Conservation (phyloP, 2,888 invertebrate genomes). For the Dorcus parallelipipedus region DNA sequence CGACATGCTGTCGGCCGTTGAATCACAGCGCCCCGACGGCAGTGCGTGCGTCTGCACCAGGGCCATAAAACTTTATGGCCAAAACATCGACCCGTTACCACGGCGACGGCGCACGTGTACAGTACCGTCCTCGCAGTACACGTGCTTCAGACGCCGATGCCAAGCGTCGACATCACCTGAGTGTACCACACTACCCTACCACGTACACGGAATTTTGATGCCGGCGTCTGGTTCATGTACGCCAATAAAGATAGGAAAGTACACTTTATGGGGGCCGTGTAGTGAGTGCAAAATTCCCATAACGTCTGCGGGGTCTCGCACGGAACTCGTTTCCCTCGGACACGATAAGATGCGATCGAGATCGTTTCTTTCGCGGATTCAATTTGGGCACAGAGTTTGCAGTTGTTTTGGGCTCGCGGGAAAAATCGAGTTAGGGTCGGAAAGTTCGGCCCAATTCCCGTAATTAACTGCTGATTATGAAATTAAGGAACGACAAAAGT, state of each 20-base stretch:
- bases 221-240: conserved; percentile 12
- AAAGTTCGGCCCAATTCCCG: no score
- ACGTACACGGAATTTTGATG: background rate
- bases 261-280: no score
- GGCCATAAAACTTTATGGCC: conserved; percentile 51
- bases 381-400: no score
- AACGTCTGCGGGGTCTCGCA: no score
- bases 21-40: conserved; percentile 44
- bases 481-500: no score
- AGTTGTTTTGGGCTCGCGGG: no score
- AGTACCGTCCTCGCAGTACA: conserved; percentile 24
- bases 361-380: no score
- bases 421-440: no score
- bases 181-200: background rate
- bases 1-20: conserved; percentile 34
- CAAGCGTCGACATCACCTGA: conserved; percentile 8
- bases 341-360: no score
- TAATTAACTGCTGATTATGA: no score
- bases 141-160: conserved; percentile 15
- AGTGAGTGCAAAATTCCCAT: no score
- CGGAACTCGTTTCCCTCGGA: no score
- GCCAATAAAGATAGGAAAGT: conserved; percentile 12
- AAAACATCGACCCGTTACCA: conserved; percentile 50
- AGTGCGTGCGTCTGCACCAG: conserved; percentile 44
- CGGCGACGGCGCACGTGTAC: conserved; percentile 44